Percentiles rank a stretch among this genome's conserved stretches.
Conservation (phyloP, 2,113 vertebrate species). For the Takifugu bimaculatus region DNA sequence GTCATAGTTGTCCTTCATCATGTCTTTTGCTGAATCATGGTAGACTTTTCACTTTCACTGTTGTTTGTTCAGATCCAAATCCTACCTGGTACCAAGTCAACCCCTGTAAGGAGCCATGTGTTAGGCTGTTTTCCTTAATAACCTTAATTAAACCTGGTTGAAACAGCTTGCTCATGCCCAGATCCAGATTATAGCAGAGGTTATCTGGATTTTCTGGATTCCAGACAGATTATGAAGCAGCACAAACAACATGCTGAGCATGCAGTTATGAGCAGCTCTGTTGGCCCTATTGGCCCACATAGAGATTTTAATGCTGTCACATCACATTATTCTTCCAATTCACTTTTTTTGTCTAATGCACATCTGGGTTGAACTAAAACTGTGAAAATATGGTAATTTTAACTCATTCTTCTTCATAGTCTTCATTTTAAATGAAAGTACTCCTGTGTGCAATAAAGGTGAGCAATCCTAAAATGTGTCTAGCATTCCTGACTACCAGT, state of each 20-base stretch:
- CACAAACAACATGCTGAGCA: slow-evolving; percentile 6
- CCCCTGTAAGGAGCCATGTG: slow-evolving; percentile 27
- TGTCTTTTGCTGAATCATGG: slow-evolving; percentile 5
- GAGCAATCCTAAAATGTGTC: too few relatives aligned
- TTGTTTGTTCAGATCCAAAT: slow-evolving; percentile 43
- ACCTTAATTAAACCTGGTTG: slow-evolving; percentile 15
- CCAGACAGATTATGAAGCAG: slow-evolving; percentile 37
- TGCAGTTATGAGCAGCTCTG: slow-evolving; percentile 12
- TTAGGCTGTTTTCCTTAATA: slow-evolving; percentile 36
- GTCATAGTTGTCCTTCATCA: background rate
- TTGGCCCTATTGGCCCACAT: slow-evolving; percentile 7
- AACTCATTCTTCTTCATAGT: too few relatives aligned
- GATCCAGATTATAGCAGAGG: slow-evolving; percentile 22
- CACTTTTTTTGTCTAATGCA: background rate
- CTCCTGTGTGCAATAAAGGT: too few relatives aligned
- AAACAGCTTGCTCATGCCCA: slow-evolving; percentile 15
- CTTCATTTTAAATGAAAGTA: too few relatives aligned
- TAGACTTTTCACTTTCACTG: slow-evolving; percentile 35
- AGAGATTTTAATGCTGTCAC: slow-evolving; percentile 8
- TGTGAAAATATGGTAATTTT: too few relatives aligned
- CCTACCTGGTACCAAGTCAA: slow-evolving; percentile 23
- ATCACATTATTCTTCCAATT: slow-evolving; percentile 6
- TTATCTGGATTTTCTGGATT: slow-evolving; percentile 46
- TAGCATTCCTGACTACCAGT: too few relatives aligned
- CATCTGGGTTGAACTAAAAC: too few relatives aligned